A percentile compares a stretch with the other conserved stretches of the same genome.
These are phyloP conservation scores for Achroia grisella DNA, from an alignment of 1,140 invertebrate species.

Conservation along the genomic window DNA sequence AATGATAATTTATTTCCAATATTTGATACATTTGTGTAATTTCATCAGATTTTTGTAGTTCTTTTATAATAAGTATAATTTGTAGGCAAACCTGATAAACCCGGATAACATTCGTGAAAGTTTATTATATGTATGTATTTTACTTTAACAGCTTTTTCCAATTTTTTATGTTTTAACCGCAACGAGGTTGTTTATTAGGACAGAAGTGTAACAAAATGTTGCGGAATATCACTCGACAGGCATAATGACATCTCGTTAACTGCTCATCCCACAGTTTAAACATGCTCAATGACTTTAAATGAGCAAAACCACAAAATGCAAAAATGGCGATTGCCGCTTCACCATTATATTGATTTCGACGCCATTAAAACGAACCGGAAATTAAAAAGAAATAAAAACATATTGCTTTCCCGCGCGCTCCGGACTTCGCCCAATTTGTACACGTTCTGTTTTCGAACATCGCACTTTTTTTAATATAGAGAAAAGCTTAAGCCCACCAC, in stretches of 20 bases:
- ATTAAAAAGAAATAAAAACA: conserved; percentile 73
- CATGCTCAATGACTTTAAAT: conserved; percentile 64
- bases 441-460: conserved; percentile 61
- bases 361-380: conserved; percentile 71
- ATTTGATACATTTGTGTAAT: too few species aligned
- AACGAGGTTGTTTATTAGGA: too few species aligned
- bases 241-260: conserved; percentile 43
- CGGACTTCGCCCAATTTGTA: conserved; percentile 69
- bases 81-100: too few species aligned
- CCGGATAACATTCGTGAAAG: too few species aligned
- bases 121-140: too few species aligned
- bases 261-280: conserved; percentile 27
- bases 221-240: neutral
- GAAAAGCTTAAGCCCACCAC: conserved; percentile 27
- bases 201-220: neutral
- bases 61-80: too few species aligned
- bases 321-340: conserved; percentile 63
- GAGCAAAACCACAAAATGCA: conserved; percentile 69
- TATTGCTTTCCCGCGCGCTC: conserved; percentile 68
- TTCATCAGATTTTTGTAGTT: too few species aligned
- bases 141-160: too few species aligned
- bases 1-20: too few species aligned
- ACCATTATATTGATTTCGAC: conserved; percentile 72
- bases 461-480: conserved; percentile 31
- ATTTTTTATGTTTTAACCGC: too few species aligned